Base-by-base conservation (phyloP, 2,797 vertebrate genomes). In the Neosilurus hyrtlii region DNA sequence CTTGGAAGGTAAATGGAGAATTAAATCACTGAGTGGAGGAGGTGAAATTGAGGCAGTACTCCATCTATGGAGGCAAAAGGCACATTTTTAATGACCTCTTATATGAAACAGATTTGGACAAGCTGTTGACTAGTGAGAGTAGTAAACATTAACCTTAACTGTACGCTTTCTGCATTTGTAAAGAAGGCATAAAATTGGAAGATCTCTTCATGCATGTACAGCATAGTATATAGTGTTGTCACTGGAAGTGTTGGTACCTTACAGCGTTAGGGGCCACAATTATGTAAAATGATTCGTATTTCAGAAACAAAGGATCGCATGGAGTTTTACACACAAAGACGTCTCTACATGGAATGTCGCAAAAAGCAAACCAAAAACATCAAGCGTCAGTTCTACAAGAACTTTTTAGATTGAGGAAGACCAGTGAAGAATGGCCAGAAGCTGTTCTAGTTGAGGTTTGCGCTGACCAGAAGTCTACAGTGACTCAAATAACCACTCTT, bases 1-100 rank as follows among this genome's bases (percentile, higher is more conserved):
- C 92, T 92, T 93, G 94, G 92, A 93, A 73, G 79, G 84, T 86
- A 71, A 82, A 91, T 87, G 89, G 86, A 86, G 77, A 76, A 84
- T 86, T 71, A 87, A 26, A 75, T 62, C 83, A 86, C 84, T 84
- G 86, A 90, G 89, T 88, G 87, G 87, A 81, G 88, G 76, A 59
- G 82, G 86, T 76, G 82, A 86, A 85, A 65, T 86, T 82, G 68
- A 86, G 72, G 86, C 88, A 79, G 73, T 11, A 30, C 75, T 65
- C n/a, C 37, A 52, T 52, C 43, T 26, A 78, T 65, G n/a, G 59
- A 65, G 18, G 37, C 43, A 52, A 56, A 65, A 74, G 71, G 24
- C 51, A 18, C 51, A 9, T 52, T 20, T 51, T 51, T 78, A 65
- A 65, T 78, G 4, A 1, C 59, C 6, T 78, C 63, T 78, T 78